phyloP scores from a whole-genome alignment of 1,140 invertebrate species.

The Hirudo medicinalis region DNA sequence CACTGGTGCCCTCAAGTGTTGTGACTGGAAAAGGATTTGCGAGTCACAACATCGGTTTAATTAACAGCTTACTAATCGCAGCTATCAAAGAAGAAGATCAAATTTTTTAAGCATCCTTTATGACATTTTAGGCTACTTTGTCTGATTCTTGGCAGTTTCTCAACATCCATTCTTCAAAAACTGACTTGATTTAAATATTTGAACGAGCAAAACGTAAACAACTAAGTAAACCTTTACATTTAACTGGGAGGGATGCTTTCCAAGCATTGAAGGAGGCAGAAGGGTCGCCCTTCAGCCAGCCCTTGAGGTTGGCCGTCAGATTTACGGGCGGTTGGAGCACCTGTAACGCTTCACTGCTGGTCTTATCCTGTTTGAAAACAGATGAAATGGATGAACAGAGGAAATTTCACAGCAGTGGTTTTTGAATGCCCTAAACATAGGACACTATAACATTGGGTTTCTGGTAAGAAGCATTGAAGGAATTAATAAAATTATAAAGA shows the following conservation, averaged over 20 bases:
- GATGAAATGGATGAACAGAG: not conserved
- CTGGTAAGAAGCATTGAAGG: too few relatives aligned
- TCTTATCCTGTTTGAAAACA: not conserved
- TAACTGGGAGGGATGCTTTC: slow-evolving; percentile 46
- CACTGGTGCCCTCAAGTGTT: slow-evolving; percentile 11
- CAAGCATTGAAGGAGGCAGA: slow-evolving; percentile 59
- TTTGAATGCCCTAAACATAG: not conserved
- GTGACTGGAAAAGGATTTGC: not conserved
- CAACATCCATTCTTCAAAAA: too few relatives aligned
- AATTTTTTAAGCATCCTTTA: not conserved
- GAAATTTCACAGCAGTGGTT: not conserved
- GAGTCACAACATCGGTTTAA: not conserved
- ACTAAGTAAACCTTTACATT: slow-evolving; percentile 25
- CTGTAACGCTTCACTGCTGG: not conserved
- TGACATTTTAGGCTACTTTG: too few relatives aligned
- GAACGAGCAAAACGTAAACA: not conserved
- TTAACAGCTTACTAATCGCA: not conserved
- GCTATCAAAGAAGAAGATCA: not conserved
- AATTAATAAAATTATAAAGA: too few relatives aligned
- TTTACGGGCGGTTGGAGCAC: not conserved
- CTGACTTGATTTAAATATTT: too few relatives aligned
- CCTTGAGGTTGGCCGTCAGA: slow-evolving; percentile 29
- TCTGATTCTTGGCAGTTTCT: too few relatives aligned
- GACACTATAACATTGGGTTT: too few relatives aligned
- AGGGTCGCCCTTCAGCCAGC: slow-evolving; percentile 61